Evolutionary conservation across 2,113 vertebrate genomes (phyloP), one percentile per base, ranked within the genome.

Genomic region (Ophiodon elongatus): DNA sequence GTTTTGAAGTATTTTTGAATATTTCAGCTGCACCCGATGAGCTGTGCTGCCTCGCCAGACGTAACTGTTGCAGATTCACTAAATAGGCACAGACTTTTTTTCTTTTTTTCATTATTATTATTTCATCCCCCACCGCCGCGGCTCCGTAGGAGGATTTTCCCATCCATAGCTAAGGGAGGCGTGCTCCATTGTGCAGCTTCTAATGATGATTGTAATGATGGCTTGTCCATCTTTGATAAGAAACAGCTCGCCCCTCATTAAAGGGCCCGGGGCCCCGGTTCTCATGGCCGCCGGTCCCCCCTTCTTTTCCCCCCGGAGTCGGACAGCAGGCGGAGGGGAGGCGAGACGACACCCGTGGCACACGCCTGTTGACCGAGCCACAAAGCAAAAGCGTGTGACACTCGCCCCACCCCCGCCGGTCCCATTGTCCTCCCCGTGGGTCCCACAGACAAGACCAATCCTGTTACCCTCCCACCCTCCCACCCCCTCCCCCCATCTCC

Each of bases 281-380:
- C 91, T 92, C 94, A 94, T 92, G 94, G 83, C 70, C 56, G 76
- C 85, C 45, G 64, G 56, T 75, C 63, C 72, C 54, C n/a, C n/a
- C 52, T 2, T 14, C 4, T 17, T 4, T 41, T 74, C 1, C 62
- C 70, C 70, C 25, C 27, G 27, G 83, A 88, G 91, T 63, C 71
- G 91, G 93, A 94, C 94, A 96, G 95, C 93, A 94, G 94, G 94
- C 90, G 80, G n/a, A 85, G 91, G 90, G 87, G 92, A 84, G 88
- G 88, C 84, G 88, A 92, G 87, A 93, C 93, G 86, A 92, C 92
- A 91, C 90, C 91, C 75, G 82, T 80, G 95, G 95, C 95, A 96
- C 95, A 96, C 95, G 95, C 95, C 95, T 96, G 95, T 96, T 95
- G 95, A 96, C 95, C 89, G 91, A 88, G 88, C 89, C 91, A 94